phyloP scores from a whole-genome alignment of 2,888 invertebrate genomes.

The Parnassius glacialis region DNA sequence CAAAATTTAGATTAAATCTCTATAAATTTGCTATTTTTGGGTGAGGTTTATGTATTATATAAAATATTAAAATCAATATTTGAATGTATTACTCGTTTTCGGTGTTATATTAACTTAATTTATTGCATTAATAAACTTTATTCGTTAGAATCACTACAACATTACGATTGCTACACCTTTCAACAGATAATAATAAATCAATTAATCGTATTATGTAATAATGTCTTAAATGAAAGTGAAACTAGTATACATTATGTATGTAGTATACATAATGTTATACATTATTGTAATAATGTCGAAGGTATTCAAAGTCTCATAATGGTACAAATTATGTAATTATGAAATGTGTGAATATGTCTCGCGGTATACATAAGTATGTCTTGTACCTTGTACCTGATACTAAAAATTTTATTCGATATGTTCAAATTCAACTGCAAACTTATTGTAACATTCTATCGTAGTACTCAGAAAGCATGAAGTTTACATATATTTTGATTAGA shows the following conservation, averaged over 20 bases:
- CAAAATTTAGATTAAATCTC: conserved; percentile 11
- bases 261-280: too few species aligned
- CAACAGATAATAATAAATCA: neutral
- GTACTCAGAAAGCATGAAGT: too few species aligned
- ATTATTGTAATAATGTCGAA: too few species aligned
- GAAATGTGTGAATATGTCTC: too few species aligned
- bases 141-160: neutral
- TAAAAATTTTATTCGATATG: too few species aligned
- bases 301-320: too few species aligned
- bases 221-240: conserved; percentile 25
- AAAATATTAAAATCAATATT: neutral
- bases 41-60: conserved; percentile 12
- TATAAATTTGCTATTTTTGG: conserved; percentile 15
- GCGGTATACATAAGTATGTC: too few species aligned
- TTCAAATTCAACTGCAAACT: too few species aligned
- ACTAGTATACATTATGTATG: conserved; percentile 2
- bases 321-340: too few species aligned
- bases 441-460: too few species aligned
- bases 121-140: neutral
- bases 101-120: neutral
- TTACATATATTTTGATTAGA: too few species aligned
- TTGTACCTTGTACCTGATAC: too few species aligned
- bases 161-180: neutral
- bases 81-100: neutral
- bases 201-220: neutral